phyloP scores from a whole-genome alignment of 2,797 vertebrate species.

The Coregonus ussuriensis region DNA sequence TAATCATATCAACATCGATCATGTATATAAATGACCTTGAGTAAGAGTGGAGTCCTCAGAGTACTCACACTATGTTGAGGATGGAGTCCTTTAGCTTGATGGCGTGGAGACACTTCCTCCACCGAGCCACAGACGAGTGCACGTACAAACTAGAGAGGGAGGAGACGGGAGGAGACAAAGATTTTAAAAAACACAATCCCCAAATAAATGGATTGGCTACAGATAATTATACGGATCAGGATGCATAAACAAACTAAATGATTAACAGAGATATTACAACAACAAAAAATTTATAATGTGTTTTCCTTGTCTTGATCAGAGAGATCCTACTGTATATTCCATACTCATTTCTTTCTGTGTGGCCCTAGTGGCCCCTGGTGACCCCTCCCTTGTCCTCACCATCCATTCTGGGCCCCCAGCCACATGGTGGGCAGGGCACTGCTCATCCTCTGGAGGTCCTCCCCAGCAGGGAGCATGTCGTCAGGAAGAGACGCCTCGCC shows the following conservation, averaged over 20 bases:
- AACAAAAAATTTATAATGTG: too few species aligned
- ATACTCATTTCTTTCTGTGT: not conserved
- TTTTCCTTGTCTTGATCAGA: not conserved
- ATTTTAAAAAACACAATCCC: not conserved
- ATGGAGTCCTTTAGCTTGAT: slow-evolving; percentile 98
- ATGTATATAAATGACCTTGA: not conserved
- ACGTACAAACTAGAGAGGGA: slow-evolving; percentile 85
- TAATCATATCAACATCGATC: not conserved
- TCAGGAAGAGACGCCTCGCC: slow-evolving; percentile 69
- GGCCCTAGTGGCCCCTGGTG: slow-evolving; percentile 35
- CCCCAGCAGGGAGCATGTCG: slow-evolving; percentile 80
- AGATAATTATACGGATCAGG: not conserved
- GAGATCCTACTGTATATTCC: not conserved
- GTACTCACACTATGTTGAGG: slow-evolving; percentile 91
- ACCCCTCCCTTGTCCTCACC: slow-evolving; percentile 72
- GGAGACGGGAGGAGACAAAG: not conserved
- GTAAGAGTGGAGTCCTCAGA: not conserved
- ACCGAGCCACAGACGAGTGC: slow-evolving; percentile 91
- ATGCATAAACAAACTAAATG: too few species aligned
- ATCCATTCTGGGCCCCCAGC: slow-evolving; percentile 97
- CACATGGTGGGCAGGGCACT: slow-evolving; percentile 97
- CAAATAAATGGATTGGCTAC: not conserved
- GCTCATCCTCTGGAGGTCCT: slow-evolving; percentile 92
- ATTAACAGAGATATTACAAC: too few species aligned
- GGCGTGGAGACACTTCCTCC: slow-evolving; percentile 97